phyloP scores from a whole-genome alignment of 2,888 invertebrate genomes.

The Tineola bisselliella region DNA sequence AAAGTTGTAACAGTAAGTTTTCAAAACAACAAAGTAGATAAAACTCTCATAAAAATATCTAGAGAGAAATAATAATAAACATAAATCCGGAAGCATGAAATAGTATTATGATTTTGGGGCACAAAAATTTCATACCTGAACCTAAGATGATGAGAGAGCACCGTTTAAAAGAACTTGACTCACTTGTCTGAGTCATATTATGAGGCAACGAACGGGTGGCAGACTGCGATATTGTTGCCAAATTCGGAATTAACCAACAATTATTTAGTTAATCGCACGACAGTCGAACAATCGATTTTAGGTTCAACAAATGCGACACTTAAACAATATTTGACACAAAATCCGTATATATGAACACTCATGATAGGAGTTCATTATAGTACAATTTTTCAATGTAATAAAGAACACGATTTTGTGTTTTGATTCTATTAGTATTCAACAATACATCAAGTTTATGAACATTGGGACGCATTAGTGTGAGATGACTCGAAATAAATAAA shows the following conservation, averaged over 20 bases:
- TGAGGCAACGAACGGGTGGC: conserved; percentile 37
- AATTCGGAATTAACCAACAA: conserved; percentile 8
- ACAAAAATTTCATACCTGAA: conserved; percentile 10
- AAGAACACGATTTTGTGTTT: too few relatives aligned
- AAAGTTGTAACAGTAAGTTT: background rate
- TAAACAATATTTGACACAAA: background rate
- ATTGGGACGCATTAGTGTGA: too few relatives aligned
- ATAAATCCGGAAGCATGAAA: background rate
- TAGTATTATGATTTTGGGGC: conserved; percentile 2
- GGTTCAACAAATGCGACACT: too few relatives aligned
- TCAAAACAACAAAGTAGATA: background rate
- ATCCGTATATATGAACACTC: background rate
- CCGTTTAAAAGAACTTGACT: background rate
- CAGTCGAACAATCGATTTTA: background rate
- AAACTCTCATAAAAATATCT: too few relatives aligned
- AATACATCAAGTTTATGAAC: too few relatives aligned
- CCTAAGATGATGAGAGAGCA: background rate
- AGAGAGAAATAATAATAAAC: too few relatives aligned
- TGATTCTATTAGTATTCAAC: too few relatives aligned
- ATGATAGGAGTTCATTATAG: background rate
- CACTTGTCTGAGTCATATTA: conserved; percentile 4
- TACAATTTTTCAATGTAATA: too few relatives aligned
- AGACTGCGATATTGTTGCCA: conserved; percentile 9
- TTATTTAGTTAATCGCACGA: background rate
- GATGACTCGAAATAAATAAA: too few relatives aligned